Evolutionary conservation across 2,113 vertebrate species (phyloP).

Genomic region (Sorex araneus): DNA sequence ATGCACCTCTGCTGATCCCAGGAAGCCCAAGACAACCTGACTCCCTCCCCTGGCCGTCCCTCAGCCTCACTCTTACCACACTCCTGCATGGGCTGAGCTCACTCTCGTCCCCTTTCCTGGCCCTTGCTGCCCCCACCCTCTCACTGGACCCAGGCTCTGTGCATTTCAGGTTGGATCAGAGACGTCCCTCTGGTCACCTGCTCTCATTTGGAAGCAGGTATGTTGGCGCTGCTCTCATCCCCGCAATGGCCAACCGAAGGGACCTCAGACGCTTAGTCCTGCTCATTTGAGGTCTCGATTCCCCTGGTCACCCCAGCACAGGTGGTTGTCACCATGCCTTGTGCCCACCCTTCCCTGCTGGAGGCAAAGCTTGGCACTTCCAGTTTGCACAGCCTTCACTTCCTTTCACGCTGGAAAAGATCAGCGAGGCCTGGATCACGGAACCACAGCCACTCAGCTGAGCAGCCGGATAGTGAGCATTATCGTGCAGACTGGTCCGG

Average conservation of each 20-base stretch:
- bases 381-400: background rate
- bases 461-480: background rate
- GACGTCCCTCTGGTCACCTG: no score
- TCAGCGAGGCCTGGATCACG: rapidly evolving
- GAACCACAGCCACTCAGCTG: background rate
- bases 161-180: background rate
- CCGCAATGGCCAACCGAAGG: no score
- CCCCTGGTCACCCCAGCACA: background rate
- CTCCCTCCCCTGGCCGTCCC: rapidly evolving
- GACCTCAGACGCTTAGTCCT: background rate
- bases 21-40: no score
- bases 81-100: rapidly evolving
- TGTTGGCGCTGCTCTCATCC: background rate
- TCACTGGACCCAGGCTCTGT: no score
- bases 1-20: no score
- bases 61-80: background rate
- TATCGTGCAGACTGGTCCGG: no score
- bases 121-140: background rate
- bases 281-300: background rate
- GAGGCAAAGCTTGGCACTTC: background rate
- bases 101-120: background rate
- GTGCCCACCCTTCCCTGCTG: no score
- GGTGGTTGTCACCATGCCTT: no score
- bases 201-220: background rate
- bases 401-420: background rate